phyloP scores from a whole-genome alignment of 2,797 vertebrate genomes.

The Chelon labrosus region DNA sequence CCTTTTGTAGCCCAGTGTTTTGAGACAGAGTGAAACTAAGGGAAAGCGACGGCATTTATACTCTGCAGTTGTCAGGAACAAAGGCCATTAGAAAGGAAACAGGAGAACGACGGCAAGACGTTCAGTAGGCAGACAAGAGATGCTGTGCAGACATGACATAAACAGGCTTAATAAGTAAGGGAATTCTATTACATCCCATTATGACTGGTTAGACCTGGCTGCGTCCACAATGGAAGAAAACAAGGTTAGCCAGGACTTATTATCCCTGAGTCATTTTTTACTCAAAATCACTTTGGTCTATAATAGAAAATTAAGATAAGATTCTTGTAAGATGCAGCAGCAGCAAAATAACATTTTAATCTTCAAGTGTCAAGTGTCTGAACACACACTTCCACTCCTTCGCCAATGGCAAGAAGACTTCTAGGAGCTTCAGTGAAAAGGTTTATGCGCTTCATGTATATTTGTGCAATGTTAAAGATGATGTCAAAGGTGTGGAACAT shows the following conservation, averaged over 20 bases:
- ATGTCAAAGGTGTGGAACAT: conserved; percentile 43
- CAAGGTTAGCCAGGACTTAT: conserved; percentile 31
- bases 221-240: conserved; percentile 36
- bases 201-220: conserved; percentile 38
- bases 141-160: conserved; percentile 41
- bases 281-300: conserved; percentile 10
- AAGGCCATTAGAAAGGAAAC: conserved; percentile 54
- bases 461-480: conserved; percentile 11
- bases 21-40: conserved; percentile 56
- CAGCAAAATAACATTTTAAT: conserved; percentile 64
- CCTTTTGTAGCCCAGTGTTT: conserved; percentile 44
- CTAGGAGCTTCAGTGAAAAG: conserved; percentile 1
- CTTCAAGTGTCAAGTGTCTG: conserved; percentile 31
- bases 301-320: neutral
- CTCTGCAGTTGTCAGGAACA: conserved; percentile 41
- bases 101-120: conserved; percentile 41
- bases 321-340: conserved; percentile 43
- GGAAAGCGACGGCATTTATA: conserved; percentile 45
- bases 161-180: conserved; percentile 36
- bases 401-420: neutral
- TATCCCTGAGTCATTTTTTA: conserved; percentile 21
- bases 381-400: neutral
- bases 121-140: conserved; percentile 31
- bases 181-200: conserved; percentile 61
- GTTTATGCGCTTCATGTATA: neutral